Conservation (phyloP, 2,888 invertebrate species). For the Carabus problematicus region DNA sequence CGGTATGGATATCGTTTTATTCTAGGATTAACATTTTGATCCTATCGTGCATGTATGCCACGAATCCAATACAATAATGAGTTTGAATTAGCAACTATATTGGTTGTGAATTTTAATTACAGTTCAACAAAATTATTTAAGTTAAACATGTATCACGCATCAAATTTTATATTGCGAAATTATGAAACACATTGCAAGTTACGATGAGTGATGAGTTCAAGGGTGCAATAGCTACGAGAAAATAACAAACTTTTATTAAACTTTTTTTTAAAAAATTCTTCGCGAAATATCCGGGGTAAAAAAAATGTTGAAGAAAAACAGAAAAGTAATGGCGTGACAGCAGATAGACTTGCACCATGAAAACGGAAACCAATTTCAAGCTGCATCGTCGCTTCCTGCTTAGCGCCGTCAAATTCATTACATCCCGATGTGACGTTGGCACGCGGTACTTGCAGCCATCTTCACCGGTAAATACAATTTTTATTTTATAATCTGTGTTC, state of each 20-base stretch:
- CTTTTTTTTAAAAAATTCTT: no score
- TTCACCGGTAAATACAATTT: slow-evolving; percentile 15
- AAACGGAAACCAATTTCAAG: slow-evolving; percentile 24
- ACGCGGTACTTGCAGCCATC: neutral
- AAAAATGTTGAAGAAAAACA: slow-evolving; percentile 15
- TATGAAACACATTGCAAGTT: neutral
- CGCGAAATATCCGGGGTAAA: neutral
- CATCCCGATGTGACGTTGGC: neutral
- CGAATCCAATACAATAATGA: no score
- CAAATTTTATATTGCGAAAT: neutral
- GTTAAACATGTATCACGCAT: neutral
- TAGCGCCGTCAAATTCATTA: slow-evolving; percentile 13
- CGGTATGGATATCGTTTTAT: slow-evolving; percentile 16
- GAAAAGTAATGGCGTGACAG: slow-evolving; percentile 1
- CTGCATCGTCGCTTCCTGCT: slow-evolving; percentile 5
- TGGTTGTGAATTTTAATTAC: no score
- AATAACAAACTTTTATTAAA: neutral
- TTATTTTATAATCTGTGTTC: slow-evolving; percentile 27
- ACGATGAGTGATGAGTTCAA: neutral
- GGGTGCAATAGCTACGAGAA: slow-evolving; percentile 12
- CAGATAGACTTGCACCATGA: slow-evolving; percentile 1
- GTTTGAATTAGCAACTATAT: no score
- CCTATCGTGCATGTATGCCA: no score
- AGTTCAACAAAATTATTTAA: no score
- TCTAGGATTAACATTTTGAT: no score